Conservation (phyloP, 2,888 invertebrate species). For the Clivina fossor region DNA sequence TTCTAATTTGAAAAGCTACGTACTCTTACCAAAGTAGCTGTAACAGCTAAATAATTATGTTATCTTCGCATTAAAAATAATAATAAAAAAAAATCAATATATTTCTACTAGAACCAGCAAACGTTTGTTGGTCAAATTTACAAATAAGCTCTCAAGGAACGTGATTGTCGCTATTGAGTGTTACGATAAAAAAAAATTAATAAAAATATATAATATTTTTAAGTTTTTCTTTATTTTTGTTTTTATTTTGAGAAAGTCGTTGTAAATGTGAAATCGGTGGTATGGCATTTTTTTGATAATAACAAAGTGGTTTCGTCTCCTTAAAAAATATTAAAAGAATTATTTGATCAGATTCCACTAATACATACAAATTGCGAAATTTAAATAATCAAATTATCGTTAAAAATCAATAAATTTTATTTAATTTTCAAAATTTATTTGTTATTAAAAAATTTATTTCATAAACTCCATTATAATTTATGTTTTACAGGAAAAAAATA, state of each 20-base stretch:
- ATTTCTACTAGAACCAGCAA: constrained; percentile 8
- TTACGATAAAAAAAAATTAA: constrained; percentile 22
- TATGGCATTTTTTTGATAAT: too few relatives aligned
- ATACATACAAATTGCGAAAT: too few relatives aligned
- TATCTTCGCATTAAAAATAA: constrained; percentile 22
- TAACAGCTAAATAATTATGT: constrained; percentile 27
- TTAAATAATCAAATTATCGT: too few relatives aligned
- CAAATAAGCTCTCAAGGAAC: constrained; percentile 34
- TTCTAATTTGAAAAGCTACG: constrained; percentile 24
- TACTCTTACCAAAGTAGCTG: constrained; percentile 32
- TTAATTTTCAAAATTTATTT: too few relatives aligned
- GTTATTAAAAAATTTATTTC: too few relatives aligned
- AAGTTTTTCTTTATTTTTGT: constrained; percentile 25
- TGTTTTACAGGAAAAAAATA: too few relatives aligned
- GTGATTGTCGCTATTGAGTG: constrained; percentile 31
- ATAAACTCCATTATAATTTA: too few relatives aligned
- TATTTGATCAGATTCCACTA: too few relatives aligned
- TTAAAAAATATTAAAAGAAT: background rate
- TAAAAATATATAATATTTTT: constrained; percentile 33
- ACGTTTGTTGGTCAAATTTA: constrained; percentile 21
- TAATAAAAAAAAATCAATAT: background rate
- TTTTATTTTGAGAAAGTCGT: constrained; percentile 7
- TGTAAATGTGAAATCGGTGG: constrained; percentile 1
- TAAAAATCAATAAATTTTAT: too few relatives aligned
- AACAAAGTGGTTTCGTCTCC: background rate